Conservation (phyloP, 64 coral and sea anemone genomes). For the Stichodactyla mertensii region DNA sequence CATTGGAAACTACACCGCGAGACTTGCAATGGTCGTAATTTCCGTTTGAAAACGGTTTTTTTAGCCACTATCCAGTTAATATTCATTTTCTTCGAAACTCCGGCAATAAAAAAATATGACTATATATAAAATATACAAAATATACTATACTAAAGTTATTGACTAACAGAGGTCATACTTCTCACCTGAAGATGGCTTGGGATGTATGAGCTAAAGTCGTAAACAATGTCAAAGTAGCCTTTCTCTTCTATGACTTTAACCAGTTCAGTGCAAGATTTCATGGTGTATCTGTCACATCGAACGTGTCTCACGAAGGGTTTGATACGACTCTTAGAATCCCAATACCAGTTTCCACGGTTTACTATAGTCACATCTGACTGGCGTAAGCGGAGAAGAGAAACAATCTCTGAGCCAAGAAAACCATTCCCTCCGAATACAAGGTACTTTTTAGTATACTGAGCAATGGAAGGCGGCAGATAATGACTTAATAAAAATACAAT, state of each 20-base stretch:
- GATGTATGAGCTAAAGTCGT: constrained; percentile 62
- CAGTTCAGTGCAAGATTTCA: constrained; percentile 39
- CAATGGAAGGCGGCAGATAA: neutral
- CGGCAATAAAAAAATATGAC: too few species aligned
- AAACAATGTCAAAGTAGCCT: constrained; percentile 45
- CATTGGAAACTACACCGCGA: too few species aligned
- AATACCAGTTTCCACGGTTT: constrained; percentile 63
- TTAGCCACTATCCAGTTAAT: too few species aligned
- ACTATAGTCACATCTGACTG: constrained; percentile 40
- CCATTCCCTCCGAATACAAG: constrained; percentile 12
- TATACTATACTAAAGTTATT: too few species aligned
- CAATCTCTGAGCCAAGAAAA: neutral
- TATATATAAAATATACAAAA: too few species aligned
- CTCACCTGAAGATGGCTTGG: constrained; percentile 47
- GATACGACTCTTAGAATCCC: constrained; percentile 60
- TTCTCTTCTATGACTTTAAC: constrained; percentile 26
- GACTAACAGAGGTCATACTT: neutral
- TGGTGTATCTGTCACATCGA: constrained; percentile 33
- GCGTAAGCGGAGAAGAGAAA: neutral
- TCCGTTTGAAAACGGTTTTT: too few species aligned
- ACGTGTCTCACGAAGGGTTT: constrained; percentile 55
- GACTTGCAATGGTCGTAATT: too few species aligned
- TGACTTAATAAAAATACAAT: neutral
- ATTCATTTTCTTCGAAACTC: too few species aligned
- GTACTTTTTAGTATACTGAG: neutral